Evolutionary conservation across 2,888 invertebrate species (phyloP), one percentile per base, ranked within the genome.

Genomic region (Mesorhabditis sp.): DNA sequence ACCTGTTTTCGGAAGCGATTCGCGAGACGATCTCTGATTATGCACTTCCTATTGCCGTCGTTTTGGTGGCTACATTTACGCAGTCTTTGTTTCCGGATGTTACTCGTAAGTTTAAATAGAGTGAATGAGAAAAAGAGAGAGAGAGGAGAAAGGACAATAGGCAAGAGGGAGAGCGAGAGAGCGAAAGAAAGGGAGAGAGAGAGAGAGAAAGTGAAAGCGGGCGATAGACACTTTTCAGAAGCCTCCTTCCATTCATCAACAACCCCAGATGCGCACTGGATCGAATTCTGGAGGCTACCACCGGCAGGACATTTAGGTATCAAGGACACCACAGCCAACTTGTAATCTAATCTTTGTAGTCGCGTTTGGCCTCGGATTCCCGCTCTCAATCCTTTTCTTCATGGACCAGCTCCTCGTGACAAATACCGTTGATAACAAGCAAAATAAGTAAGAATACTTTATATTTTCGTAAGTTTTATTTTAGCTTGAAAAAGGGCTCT

Each of bases 371-470:
- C 85, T 89, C 15, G 89, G 89, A 6, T 89, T 89, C 78, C 87
- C 88, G 70, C 85, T 89, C 4, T 89, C 89, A 2, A 83, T 89
- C 43, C 86, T 89, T 44, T 89, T 89, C 84, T 89, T 89, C 82
- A 89, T 89, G 88, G 89, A 89, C 80, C 89, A 89, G 83, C 89
- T 89, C 81, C 89, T 89, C 72, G 87, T 89, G 45, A 87, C 87
- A 68, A 89, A 89, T 45, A 88, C 89, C 81, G 89, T 89, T 72
- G 89, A 89, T 82, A 88, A 87, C 72, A 89, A 89, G 10, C 87
- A 87, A 71, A 89, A 89, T 82, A 89, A 88, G 89, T 89, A 82
- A 84, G 87, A 80, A 13, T 10, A 13, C 4, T 10, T 7, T 65
- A 62, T 45, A 5, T 13, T 65, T 6, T 63, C 28, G 7, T n/a